Percentiles rank a stretch among this genome's conserved stretches.
These are phyloP conservation scores for Hydrochoerus hydrochaeris DNA, from an alignment of 2,113 vertebrate genomes.

Conservation along the genomic window DNA sequence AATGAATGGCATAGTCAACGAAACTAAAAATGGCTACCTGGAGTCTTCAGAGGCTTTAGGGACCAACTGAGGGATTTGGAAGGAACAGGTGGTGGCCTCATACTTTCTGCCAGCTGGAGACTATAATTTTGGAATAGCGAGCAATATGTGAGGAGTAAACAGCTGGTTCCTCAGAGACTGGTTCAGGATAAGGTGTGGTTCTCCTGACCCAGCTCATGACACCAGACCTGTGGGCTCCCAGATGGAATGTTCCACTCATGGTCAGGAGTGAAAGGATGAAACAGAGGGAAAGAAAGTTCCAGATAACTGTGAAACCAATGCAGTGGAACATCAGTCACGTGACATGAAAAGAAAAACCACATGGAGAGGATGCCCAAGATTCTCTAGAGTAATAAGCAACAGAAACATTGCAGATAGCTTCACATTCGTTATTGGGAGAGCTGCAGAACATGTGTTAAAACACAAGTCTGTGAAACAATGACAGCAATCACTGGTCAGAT, in stretches of 20 bases:
- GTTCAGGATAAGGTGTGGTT: background rate
- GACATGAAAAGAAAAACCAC: background rate
- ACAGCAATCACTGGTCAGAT: background rate
- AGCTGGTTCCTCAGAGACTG: constrained; percentile 56
- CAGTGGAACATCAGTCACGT: background rate
- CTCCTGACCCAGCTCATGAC: background rate
- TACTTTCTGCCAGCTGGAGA: constrained; percentile 39
- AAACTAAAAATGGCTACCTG: constrained; percentile 37
- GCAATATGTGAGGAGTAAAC: background rate
- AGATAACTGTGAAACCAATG: background rate
- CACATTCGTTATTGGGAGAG: background rate
- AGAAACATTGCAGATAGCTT: background rate
- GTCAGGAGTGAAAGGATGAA: background rate
- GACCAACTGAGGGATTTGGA: background rate
- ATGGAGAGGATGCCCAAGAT: background rate
- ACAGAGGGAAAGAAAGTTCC: background rate
- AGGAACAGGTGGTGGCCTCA: constrained; percentile 48
- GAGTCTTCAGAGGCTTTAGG: background rate
- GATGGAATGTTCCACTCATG: background rate
- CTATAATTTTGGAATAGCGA: constrained; percentile 51
- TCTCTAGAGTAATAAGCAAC: background rate
- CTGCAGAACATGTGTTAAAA: background rate
- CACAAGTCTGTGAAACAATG: background rate
- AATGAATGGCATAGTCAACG: constrained; percentile 19
- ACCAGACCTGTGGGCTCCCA: background rate